Base-by-base conservation (phyloP, 2,797 vertebrate genomes). In the Peromyscus attwateri region DNA sequence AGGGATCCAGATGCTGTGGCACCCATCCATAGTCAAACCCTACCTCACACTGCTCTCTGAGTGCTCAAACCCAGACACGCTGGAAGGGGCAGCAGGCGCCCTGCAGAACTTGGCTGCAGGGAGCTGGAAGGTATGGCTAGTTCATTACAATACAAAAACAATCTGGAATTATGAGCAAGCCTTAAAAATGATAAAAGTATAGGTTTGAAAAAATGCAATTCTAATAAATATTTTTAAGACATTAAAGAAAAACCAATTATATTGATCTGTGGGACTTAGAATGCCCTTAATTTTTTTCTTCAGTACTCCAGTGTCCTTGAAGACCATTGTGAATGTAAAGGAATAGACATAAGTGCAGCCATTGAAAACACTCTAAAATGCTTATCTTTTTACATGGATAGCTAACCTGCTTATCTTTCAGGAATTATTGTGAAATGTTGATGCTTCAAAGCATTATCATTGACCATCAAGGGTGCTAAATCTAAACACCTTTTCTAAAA, bases 31-130 rank as follows among this genome's bases (percentile, higher is more conserved):
- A 98, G 99, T 99, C 98, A 99, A 99, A 99, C 99, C 99, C 99
- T 99, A 99, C 99, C 99, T 99, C 99, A 99, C 99, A 95, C 99
- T 99, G 98, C 99, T 99, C 98, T 99, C 99, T 94, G 99, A 99
- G 98, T 99, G 99, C 99, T 99, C 99, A 96, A 99, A 99, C 98
- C 99, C 99, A 10, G 99, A 99, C 99, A 99, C 99, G 0, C 99
- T 99, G 98, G 99, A 99, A 98, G 99, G 99, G 88, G 99, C 99
- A 16, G 99, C 99, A 2, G 99, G 99, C 34, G 99, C 99, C 83
- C 98, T 99, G 98, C 99, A 99, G 99, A 99, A 99, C 99, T 99
- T 99, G 98, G 99, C 99, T 91, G 99, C 99, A 87, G 99, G 99
- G 97, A 99, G 99, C 97, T 99, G 99, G 99, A 99, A 99, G 99